These are phyloP conservation scores for Pherbina coryleti DNA, from an alignment of 2,888 invertebrate species.

Conservation along the genomic window DNA sequence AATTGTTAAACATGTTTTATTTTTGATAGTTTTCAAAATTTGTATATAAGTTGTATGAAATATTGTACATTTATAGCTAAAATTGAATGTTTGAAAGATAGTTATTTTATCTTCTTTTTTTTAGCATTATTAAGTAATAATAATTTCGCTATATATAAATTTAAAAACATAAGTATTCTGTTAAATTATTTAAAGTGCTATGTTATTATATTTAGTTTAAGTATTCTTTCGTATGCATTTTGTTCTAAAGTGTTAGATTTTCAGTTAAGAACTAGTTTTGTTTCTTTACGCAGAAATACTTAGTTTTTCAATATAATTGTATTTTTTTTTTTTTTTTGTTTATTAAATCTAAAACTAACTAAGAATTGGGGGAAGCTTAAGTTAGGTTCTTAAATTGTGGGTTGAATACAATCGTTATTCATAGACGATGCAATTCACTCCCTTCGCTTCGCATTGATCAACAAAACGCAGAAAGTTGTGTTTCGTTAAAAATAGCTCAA, in stretches of 20 bases:
- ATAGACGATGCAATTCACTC: slow-evolving; percentile 21
- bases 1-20: slow-evolving; percentile 26
- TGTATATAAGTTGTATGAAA: slow-evolving; percentile 12
- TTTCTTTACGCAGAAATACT: slow-evolving; percentile 22
- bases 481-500: slow-evolving; percentile 21
- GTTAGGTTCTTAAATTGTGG: slow-evolving; percentile 5
- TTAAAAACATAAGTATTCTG: slow-evolving; percentile 9
- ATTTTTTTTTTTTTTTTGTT: slow-evolving; percentile 11
- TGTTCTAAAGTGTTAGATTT: slow-evolving; percentile 4
- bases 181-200: slow-evolving; percentile 6
- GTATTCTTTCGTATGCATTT: slow-evolving; percentile 1
- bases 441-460: slow-evolving; percentile 17
- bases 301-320: slow-evolving; percentile 10
- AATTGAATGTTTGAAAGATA: slow-evolving; percentile 3
- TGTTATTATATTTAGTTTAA: slow-evolving; percentile 12
- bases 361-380: slow-evolving; percentile 18
- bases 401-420: slow-evolving; percentile 27
- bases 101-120: background rate
- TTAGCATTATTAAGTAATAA: slow-evolving; percentile 27
- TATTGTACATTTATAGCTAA: slow-evolving; percentile 4
- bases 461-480: slow-evolving; percentile 22
- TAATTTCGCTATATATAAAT: slow-evolving; percentile 18
- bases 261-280: background rate
- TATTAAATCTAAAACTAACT: slow-evolving; percentile 22
- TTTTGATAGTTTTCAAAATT: slow-evolving; percentile 12